Percentiles rank a stretch among this genome's conserved stretches.
Evolutionary conservation across 1,140 invertebrate species (phyloP).

Genomic region (Musca vetustissima): DNA sequence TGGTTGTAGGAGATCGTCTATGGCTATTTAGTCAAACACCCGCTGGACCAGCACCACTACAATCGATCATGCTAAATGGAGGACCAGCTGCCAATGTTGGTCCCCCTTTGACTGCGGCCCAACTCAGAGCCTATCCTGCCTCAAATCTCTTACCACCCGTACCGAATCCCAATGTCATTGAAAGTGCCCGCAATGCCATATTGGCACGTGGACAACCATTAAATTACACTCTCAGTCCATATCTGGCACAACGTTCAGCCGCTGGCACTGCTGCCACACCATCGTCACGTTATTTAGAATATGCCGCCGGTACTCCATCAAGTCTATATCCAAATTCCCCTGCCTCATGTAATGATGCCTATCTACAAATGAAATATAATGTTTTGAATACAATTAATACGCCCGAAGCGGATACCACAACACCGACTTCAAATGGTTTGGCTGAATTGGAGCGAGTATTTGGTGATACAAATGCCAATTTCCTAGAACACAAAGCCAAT

Average conservation of each 20-base stretch:
- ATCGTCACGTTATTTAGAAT: constrained; percentile 31
- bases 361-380: constrained; percentile 45
- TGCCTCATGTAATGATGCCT: constrained; percentile 31
- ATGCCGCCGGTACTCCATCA: constrained; percentile 26
- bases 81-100: constrained; percentile 33
- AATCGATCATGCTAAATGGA: constrained; percentile 56
- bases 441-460: constrained; percentile 53
- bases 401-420: constrained; percentile 37
- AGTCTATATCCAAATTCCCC: constrained; percentile 18
- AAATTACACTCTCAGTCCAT: constrained; percentile 46
- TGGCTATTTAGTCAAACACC: constrained; percentile 71
- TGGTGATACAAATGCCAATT: constrained; percentile 51
- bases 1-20: constrained; percentile 82
- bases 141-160: constrained; percentile 33
- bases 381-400: constrained; percentile 27
- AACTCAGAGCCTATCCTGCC: background rate
- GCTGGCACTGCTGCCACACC: background rate
- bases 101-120: constrained; percentile 27
- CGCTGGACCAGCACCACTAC: constrained; percentile 59
- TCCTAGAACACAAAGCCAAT: constrained; percentile 39
- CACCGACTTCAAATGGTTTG: constrained; percentile 40
- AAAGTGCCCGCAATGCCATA: constrained; percentile 50
- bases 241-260: constrained; percentile 25
- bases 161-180: constrained; percentile 41
- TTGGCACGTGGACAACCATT: constrained; percentile 48